Evolutionary conservation across 2,797 vertebrate genomes (phyloP).

Genomic region (Anniella stebbinsi): DNA sequence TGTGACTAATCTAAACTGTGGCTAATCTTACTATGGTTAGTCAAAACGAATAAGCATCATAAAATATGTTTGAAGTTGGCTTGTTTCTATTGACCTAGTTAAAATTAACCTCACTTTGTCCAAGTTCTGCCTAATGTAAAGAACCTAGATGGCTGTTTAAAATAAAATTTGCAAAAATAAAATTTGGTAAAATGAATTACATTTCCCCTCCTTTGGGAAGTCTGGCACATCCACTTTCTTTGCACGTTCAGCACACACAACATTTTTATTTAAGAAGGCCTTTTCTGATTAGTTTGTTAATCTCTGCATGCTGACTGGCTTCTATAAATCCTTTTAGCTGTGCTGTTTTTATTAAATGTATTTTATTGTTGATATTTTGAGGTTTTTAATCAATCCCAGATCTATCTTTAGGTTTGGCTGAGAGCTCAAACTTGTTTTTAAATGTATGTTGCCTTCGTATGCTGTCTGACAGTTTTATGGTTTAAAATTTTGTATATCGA

Average conservation of each 20-base stretch:
- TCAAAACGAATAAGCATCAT: not conserved
- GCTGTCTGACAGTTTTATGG: too few relatives aligned
- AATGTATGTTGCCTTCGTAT: too few relatives aligned
- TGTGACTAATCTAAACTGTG: not conserved
- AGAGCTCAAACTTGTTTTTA: too few relatives aligned
- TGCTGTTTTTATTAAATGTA: not conserved
- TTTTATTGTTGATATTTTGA: not conserved
- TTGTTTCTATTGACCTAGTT: not conserved
- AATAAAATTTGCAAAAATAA: not conserved
- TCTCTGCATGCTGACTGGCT: not conserved
- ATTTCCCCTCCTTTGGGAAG: not conserved
- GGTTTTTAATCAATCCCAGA: too few relatives aligned
- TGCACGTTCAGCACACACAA: not conserved
- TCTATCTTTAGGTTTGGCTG: too few relatives aligned
- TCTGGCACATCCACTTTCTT: not conserved
- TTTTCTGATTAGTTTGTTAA: not conserved
- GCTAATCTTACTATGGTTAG: not conserved
- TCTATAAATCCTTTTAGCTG: not conserved
- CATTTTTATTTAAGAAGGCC: not conserved
- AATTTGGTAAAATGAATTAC: not conserved
- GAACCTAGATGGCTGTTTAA: not conserved
- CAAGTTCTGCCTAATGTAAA: not conserved
- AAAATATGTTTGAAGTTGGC: not conserved
- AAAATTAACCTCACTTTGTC: not conserved
- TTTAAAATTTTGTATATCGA: too few relatives aligned